Evolutionary conservation across 37 sponge, comb jelly and placozoan species (phyloP).

Genomic region (Petrosia ficiformis): DNA sequence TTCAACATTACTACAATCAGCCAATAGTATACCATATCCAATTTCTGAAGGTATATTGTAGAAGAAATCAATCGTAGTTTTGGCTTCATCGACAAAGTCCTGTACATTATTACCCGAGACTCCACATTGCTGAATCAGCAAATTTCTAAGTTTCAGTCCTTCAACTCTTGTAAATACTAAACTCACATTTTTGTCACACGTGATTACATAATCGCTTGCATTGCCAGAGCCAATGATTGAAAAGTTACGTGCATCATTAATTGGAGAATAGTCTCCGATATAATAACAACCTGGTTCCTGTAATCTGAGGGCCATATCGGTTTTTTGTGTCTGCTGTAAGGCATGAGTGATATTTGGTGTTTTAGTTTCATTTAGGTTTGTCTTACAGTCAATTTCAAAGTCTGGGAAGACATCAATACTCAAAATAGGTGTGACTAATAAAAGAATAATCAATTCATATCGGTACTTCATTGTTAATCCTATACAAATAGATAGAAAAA

Average conservation of each 20-base stretch:
- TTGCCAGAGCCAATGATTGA: not conserved
- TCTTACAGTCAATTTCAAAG: too few relatives aligned
- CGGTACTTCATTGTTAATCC: too few relatives aligned
- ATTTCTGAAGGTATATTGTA: not conserved
- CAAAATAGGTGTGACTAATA: too few relatives aligned
- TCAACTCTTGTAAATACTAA: slow-evolving; percentile 36
- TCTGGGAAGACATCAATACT: too few relatives aligned
- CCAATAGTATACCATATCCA: slow-evolving; percentile 15
- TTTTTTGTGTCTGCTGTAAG: too few relatives aligned
- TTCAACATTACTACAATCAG: slow-evolving; percentile 3
- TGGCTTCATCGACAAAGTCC: not conserved
- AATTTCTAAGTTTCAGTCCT: slow-evolving; percentile 5
- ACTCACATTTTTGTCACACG: slow-evolving; percentile 22
- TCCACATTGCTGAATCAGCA: slow-evolving; percentile 39
- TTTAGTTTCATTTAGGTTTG: too few relatives aligned
- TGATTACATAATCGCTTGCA: not conserved
- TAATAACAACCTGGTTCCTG: not conserved
- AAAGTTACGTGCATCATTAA: not conserved
- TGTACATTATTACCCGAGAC: not conserved
- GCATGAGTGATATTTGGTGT: too few relatives aligned
- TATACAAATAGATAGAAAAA: too few relatives aligned
- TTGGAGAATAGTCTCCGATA: not conserved
- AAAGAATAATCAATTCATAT: too few relatives aligned
- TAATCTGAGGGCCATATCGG: too few relatives aligned
- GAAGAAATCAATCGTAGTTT: not conserved